Conservation (phyloP, 1,140 invertebrate species). For the Neelides sp. region DNA sequence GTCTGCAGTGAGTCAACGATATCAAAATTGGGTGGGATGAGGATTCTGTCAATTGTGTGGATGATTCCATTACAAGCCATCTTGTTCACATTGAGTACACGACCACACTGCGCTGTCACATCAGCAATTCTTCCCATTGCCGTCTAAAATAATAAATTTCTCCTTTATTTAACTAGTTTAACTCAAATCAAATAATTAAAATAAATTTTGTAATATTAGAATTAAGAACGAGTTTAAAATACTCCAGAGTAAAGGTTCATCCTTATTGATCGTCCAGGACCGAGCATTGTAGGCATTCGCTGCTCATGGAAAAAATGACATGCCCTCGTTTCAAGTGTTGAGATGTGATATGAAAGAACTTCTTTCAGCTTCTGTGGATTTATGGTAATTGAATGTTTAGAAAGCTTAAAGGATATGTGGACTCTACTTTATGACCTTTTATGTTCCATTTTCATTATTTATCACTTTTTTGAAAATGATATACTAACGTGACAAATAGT, state of each 20-base stretch:
- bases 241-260: slow-evolving; percentile 46
- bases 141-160: slow-evolving; percentile 33
- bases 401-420: too few species aligned
- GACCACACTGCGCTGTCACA: slow-evolving; percentile 50
- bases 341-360: slow-evolving; percentile 46
- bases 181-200: slow-evolving; percentile 2
- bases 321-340: slow-evolving; percentile 39
- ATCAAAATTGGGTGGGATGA: slow-evolving; percentile 41
- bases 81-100: slow-evolving; percentile 45
- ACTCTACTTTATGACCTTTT: too few species aligned
- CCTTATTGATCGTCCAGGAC: slow-evolving; percentile 38
- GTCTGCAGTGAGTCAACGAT: slow-evolving; percentile 38
- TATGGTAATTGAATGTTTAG: too few species aligned
- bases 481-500: too few species aligned
- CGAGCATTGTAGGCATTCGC: slow-evolving; percentile 39
- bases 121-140: slow-evolving; percentile 41
- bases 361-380: slow-evolving; percentile 40
- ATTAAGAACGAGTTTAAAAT: slow-evolving; percentile 21
- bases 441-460: too few species aligned
- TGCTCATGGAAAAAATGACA: slow-evolving; percentile 39
- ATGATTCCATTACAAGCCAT: slow-evolving; percentile 48
- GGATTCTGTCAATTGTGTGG: slow-evolving; percentile 45
- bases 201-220: neutral
- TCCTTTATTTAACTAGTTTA: slow-evolving; percentile 13
- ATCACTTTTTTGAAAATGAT: too few species aligned